Evolutionary conservation across 2,797 vertebrate genomes (phyloP).

Genomic region (Aldrovandia affinis): DNA sequence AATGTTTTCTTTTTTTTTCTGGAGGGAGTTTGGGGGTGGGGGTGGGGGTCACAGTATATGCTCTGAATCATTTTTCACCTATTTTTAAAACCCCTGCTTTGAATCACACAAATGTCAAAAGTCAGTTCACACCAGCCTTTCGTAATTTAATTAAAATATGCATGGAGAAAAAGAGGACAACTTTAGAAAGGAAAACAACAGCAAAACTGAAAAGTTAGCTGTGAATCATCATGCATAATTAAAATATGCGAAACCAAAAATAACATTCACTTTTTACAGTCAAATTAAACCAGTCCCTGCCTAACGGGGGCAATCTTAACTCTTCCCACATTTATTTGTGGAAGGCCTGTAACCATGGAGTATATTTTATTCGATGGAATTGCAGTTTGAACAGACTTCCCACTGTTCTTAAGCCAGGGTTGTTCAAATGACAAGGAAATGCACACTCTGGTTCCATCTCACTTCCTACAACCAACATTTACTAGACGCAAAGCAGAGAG

Average conservation of each 20-base stretch:
- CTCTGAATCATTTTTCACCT: not conserved
- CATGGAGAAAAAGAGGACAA: conserved; percentile 4
- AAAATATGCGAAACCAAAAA: not conserved
- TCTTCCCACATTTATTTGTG: not conserved
- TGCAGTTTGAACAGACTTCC: not conserved
- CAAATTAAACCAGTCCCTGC: not conserved
- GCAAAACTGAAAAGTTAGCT: not conserved
- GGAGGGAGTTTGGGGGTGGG: not conserved
- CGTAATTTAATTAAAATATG: conserved; percentile 7
- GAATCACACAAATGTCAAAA: not conserved
- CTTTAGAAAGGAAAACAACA: conserved; percentile 1
- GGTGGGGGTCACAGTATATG: not conserved
- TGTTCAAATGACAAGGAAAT: not conserved
- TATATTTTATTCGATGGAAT: not conserved
- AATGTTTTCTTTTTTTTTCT: not conserved
- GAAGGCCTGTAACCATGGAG: not conserved
- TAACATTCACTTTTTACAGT: not conserved
- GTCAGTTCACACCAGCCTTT: not conserved
- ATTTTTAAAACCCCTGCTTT: not conserved
- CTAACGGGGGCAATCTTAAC: not conserved
- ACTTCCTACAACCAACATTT: not conserved
- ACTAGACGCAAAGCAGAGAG: not conserved
- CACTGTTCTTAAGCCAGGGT: not conserved
- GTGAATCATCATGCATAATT: conserved; percentile 7
- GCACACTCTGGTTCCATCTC: not conserved